These are phyloP conservation scores for Sebastes elongatus DNA, from an alignment of 2,797 vertebrate genomes.

Conservation along the genomic window DNA sequence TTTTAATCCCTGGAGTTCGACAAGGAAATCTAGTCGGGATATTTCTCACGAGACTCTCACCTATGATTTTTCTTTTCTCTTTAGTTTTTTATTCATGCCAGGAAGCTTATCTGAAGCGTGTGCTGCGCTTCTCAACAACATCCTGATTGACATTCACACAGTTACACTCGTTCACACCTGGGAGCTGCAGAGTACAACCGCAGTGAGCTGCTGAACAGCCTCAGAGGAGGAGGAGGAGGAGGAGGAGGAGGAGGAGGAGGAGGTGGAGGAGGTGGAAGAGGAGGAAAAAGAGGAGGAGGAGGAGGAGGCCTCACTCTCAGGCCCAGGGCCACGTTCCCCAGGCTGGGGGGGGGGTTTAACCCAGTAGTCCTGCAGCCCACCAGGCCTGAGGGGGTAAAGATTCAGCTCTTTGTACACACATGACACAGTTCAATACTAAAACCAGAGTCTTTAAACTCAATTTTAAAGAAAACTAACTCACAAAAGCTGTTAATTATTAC, in stretches of 20 bases:
- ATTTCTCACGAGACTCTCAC: slow-evolving; percentile 28
- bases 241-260: no score
- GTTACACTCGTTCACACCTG: slow-evolving; percentile 38
- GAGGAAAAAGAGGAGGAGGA: not conserved
- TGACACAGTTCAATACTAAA: not conserved
- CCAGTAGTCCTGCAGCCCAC: not conserved
- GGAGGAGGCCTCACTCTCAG: not conserved
- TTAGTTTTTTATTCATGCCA: slow-evolving; percentile 36
- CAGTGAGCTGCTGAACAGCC: slow-evolving; percentile 15
- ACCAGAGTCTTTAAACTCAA: not conserved
- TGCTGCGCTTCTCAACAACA: slow-evolving; percentile 43
- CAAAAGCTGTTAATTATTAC: not conserved
- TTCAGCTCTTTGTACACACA: not conserved
- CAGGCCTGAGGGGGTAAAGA: not conserved
- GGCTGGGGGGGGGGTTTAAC: not conserved
- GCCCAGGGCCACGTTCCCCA: not conserved
- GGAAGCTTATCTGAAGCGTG: slow-evolving; percentile 40
- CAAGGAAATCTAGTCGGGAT: slow-evolving; percentile 3
- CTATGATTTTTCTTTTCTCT: not conserved
- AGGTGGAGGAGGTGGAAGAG: no score
- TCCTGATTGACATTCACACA: slow-evolving; percentile 52
- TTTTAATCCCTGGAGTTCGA: slow-evolving; percentile 29
- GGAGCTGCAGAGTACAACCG: slow-evolving; percentile 51
- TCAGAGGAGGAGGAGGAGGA: not conserved
- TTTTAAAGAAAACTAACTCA: not conserved